These are phyloP conservation scores for Amphilophus citrinellus DNA, from an alignment of 2,113 vertebrate genomes.

Conservation along the genomic window DNA sequence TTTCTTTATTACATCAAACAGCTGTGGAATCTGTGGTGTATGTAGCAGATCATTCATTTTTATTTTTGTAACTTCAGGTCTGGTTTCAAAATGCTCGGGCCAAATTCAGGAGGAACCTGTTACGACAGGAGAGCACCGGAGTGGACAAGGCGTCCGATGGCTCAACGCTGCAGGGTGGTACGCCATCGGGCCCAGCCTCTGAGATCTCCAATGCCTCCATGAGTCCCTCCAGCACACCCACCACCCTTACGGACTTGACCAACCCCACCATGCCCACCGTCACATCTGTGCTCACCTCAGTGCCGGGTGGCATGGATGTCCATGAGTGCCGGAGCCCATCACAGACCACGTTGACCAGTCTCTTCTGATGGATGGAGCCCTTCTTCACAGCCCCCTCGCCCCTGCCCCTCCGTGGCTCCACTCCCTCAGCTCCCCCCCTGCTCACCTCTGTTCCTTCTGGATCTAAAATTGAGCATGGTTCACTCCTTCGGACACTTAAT, in stretches of 20 bases:
- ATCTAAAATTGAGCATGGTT: slow-evolving; percentile 63
- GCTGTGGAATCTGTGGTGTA: background rate
- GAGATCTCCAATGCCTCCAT: slow-evolving; percentile 98
- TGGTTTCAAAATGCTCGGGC: slow-evolving; percentile 99
- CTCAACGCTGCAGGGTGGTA: slow-evolving; percentile 91
- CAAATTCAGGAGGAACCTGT: slow-evolving; percentile 98
- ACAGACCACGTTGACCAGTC: slow-evolving; percentile 97
- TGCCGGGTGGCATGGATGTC: slow-evolving; percentile 90
- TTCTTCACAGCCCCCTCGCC: background rate
- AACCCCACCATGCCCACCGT: slow-evolving; percentile 98
- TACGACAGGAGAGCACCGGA: slow-evolving; percentile 96
- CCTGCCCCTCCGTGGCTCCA: background rate
- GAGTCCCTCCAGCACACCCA: slow-evolving; percentile 97
- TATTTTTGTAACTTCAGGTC: slow-evolving; percentile 80
- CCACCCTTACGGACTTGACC: slow-evolving; percentile 98
- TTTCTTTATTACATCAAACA: background rate
- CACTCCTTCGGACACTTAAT: slow-evolving; percentile 59
- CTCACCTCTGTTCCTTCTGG: slow-evolving; percentile 21
- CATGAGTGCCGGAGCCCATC: slow-evolving; percentile 96
- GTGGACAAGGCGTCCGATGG: slow-evolving; percentile 94
- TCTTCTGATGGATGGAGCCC: slow-evolving; percentile 91
- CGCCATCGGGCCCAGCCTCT: slow-evolving; percentile 94
- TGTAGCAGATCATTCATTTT: accelerated
- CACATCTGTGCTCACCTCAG: slow-evolving; percentile 94
- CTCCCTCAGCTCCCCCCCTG: background rate